A percentile compares a stretch with the other conserved stretches of the same genome.
These are phyloP conservation scores for Eupithecia dodoneata DNA, from an alignment of 2,888 invertebrate genomes.

Conservation along the genomic window DNA sequence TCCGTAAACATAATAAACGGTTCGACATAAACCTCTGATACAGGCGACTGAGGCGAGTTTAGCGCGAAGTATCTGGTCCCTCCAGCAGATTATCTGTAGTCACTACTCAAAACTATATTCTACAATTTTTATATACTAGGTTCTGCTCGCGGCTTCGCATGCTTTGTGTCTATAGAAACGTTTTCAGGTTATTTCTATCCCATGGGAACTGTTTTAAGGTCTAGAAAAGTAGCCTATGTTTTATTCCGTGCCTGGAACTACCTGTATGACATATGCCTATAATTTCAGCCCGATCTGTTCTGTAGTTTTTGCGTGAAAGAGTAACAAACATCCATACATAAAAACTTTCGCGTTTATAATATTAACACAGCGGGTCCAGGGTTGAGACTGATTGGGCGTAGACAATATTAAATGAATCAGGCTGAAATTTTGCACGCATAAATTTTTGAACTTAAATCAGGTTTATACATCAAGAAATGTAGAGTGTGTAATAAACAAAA, in stretches of 20 bases:
- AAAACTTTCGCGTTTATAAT: too few species aligned
- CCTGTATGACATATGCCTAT: too few species aligned
- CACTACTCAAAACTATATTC: neutral
- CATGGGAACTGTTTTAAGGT: too few species aligned
- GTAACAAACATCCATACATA: too few species aligned
- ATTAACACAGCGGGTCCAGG: too few species aligned
- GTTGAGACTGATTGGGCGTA: neutral
- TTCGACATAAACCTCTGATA: neutral
- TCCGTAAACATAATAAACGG: conserved; percentile 10
- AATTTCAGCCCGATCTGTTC: too few species aligned
- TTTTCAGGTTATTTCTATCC: too few species aligned
- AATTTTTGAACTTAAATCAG: neutral
- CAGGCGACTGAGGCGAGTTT: neutral
- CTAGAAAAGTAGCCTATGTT: too few species aligned
- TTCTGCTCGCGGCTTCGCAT: too few species aligned
- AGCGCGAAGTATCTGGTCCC: neutral
- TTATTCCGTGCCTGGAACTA: too few species aligned
- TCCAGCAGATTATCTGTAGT: neutral
- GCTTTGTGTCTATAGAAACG: too few species aligned
- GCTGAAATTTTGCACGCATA: neutral
- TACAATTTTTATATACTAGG: neutral
- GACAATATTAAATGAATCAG: neutral
- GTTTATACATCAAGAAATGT: neutral
- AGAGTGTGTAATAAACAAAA: neutral
- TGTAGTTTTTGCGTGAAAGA: too few species aligned